Base-by-base conservation (phyloP, 1,140 invertebrate genomes). In the Conopomorpha cramerella region DNA sequence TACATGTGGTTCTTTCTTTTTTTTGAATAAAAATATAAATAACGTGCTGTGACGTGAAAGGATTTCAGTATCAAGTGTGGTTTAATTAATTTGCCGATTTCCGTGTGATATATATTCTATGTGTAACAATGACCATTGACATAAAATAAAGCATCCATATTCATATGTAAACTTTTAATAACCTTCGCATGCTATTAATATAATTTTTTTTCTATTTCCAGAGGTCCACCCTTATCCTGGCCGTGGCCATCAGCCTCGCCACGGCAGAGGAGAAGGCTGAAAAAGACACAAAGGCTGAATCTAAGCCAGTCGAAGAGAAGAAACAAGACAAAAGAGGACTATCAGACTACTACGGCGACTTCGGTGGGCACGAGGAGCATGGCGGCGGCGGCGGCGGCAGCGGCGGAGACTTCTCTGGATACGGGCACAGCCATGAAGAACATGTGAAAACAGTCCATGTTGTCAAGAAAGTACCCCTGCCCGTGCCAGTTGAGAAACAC, bases 391-490 rank as follows among this genome's bases (percentile, higher is more conserved):
- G 45, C 28, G 43, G 47, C 11, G 10, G 11, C 19, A 19, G 19
- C 11, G 32, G 32, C 16, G 14, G 28, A 36, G 50, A 47, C 37
- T 34, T 41, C 18, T 42, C 49, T 15, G 39, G 30, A 3, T 41
- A 39, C 3, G 28, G 17, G 1, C 27, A 38, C 13, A 61, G 77
- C 16, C 51, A 82, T 34, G 79, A 81, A 57, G 74, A 85, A 34
- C 78, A 83, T 46, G 58, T 81, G 33, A 91, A 91, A 67, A 87
- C 86, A n/a, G 74, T 90, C 43, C 90, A 88, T 11, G 77, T 90
- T 8, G 81, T 87, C 25, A 90, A 91, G 65, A 88, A 89, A 52
- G 82, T 87, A 48, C 72, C 81, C 38, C 65, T 83, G 4, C 84
- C 84, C 1, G 81, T 82, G 53, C 84, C 84, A 10, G 81, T 85